Base-by-base conservation (phyloP, 2,797 vertebrate species). In the Peromyscus nudipes region DNA sequence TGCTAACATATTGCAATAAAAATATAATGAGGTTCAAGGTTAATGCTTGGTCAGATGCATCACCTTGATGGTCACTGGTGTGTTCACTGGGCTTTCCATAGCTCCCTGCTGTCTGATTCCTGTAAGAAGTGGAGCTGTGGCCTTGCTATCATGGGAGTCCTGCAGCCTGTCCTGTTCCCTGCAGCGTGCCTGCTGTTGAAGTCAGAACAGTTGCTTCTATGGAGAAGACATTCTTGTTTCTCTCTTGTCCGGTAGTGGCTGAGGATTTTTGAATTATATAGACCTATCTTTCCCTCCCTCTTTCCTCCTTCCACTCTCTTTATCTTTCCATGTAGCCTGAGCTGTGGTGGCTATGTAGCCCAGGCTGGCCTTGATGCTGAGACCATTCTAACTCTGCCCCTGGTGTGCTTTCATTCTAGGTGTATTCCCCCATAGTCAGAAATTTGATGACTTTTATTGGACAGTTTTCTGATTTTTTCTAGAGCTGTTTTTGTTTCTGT, bases 391-490 rank as follows among this genome's bases (percentile, higher is more conserved):
- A 29, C 14, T 19, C 13, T 31, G 6, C 37, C 14, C n/a, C 14
- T 14, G 25, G 6, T 37, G 25, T 37, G 34, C 37, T 60, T 23
- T 5, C 37, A 82, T 40, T 62, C 25, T 13, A 62, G 60, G 27
- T 4, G 4, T 43, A 40, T 40, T 27, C 10, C 55, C 21, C 37
- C 57, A 83, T 64, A 27, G 14, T 55, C 37, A 29, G 16, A 86
- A n/a, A 81, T 57, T 93, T 92, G 62, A 29, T 96, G 40, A 62
- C 31, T 76, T 11, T 94, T 67, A 87, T 25, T 89, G 21, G 34
- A 55, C 52, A 90, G 80, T 34, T 80, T 75, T 31, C 37, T 90
- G 14, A 90, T 25, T 76, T 92, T 92, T 95, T 43, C 25, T 43
- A 17, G 77, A 89, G 17, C 88, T 96, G n/a, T 37, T 82, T 69